phyloP scores from a whole-genome alignment of 2,888 invertebrate genomes.

The Zootermopsis nevadensis region DNA sequence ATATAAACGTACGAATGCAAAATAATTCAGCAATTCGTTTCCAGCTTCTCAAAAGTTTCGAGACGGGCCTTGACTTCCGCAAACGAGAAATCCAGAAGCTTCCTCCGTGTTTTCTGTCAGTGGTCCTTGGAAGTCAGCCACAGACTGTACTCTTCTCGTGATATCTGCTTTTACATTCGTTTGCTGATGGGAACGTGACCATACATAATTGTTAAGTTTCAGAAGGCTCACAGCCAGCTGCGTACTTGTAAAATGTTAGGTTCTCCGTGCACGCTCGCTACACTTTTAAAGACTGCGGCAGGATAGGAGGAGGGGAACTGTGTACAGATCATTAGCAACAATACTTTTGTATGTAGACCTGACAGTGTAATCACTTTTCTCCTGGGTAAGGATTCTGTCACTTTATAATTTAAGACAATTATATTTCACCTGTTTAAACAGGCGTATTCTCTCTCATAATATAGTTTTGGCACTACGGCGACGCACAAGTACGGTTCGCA shows the following conservation, averaged over 20 bases:
- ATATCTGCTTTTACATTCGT: constrained; percentile 34
- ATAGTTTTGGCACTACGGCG: too few species aligned
- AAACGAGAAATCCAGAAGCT: too few species aligned
- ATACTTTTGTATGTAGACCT: too few species aligned
- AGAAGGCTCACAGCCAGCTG: constrained; percentile 10
- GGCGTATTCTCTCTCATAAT: too few species aligned
- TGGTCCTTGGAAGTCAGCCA: too few species aligned
- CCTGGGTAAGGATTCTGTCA: neutral
- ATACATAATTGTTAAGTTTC: constrained; percentile 29
- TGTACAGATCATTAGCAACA: too few species aligned
- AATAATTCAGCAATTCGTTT: too few species aligned
- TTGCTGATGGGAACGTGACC: constrained; percentile 30
- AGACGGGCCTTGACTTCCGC: too few species aligned
- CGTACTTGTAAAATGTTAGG: neutral
- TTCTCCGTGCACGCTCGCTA: neutral
- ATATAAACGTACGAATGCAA: too few species aligned
- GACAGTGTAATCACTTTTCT: neutral
- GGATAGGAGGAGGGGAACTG: neutral
- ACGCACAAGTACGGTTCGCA: too few species aligned
- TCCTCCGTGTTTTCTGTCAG: too few species aligned
- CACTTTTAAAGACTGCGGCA: neutral
- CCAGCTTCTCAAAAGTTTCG: too few species aligned
- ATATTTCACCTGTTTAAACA: neutral
- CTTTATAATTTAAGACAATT: neutral
- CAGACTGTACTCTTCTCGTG: constrained; percentile 19